Base-by-base conservation (phyloP, 2,888 invertebrate genomes). In the Arctia plantaginis region DNA sequence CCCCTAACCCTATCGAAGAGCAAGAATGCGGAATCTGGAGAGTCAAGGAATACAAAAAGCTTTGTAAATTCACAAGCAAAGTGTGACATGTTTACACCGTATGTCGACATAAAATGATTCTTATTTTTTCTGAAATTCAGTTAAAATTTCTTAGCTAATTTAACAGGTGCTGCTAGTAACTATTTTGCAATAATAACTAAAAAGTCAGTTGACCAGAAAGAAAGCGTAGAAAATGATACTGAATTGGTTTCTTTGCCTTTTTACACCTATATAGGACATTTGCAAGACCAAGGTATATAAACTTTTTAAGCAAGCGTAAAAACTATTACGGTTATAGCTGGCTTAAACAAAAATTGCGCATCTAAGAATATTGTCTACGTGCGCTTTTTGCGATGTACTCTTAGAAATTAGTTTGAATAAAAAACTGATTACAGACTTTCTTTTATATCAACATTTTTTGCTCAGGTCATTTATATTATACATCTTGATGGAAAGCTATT, bases 291-390 rank as follows among this genome's bases (percentile, higher is more conserved):
- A 66, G 44, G 44, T 30, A 44, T 67, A 67, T 44, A n/a, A 55
- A 55, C n/a, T 30, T 30, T 10, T 44, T 30, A 8, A 27, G 30
- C 44, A 30, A 30, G 30, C 12, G 18, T 30, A 67, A 66, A 62
- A 47, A 67, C 30, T 44, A 47, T 67, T 30, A 41, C 30, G 67
- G 20, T 67, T 47, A 67, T 67, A 12, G 67, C 12, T 18, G 15
- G 66, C 27, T 41, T 23, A 27, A 6, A 20, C 13, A 47, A 30
- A 44, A 67, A 44, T 6, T 20, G 20, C 27, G 20, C 30, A 47
- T 67, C 47, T 44, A 67, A 30, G 44, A 66, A 44, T 44, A 20
- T 30, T 67, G n/a, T 66, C 20, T 47, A 47, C 47, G 62, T 62
- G 62, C 8, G 27, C 30, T 62, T 62, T 30, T 30, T 30, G 6